Evolutionary conservation across 2,113 vertebrate species (phyloP), one percentile per base, ranked within the genome.

Genomic region (Pteropus alecto): DNA sequence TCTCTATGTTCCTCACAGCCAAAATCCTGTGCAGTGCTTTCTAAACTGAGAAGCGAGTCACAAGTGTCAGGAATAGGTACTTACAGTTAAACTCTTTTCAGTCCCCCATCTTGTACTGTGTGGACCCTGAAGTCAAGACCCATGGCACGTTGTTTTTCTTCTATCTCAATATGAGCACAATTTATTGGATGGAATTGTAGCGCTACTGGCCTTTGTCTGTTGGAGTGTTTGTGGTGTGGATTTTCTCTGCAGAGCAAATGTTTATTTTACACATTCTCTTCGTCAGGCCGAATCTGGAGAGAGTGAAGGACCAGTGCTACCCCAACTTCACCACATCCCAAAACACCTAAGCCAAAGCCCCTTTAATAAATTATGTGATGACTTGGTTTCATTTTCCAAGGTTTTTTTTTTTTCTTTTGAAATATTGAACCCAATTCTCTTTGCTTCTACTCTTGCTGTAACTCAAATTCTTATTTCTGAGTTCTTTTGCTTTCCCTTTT

Each of bases 301-400:
- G 22, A 86, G 56, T 38, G 30, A 61, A 93, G 11, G 43, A 22
- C 90, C 35, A 46, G 15, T 26, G 5, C 38, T 56, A 24, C 35
- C 16, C n/a, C 21, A 60, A 38, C 77, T n/a, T 94, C 56, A 65
- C 16, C 12, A 24, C 28, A 56, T 82, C 56, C 48, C 48, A 30
- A 28, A 84, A 41, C 89, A 48, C 22, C 21, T n/a, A 61, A 61
- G 26, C 46, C 30, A 43, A 54, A 86, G 48, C 26, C 28, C 43
- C 33, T 93, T 79, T 78, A 35, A 71, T 48, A 41, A 30, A 41
- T 38, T 51, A 71, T 73, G 2, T 65, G 54, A 87, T 83, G 41
- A 63, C 24, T 71, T 71, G 54, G 38, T 68, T 96, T 95, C 30
- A 60, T 94, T 93, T 94, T 43, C 87, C 35, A 73, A 78, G 58